These are phyloP conservation scores for Calameuta pallipes DNA, from an alignment of 2,888 invertebrate species.

Conservation along the genomic window DNA sequence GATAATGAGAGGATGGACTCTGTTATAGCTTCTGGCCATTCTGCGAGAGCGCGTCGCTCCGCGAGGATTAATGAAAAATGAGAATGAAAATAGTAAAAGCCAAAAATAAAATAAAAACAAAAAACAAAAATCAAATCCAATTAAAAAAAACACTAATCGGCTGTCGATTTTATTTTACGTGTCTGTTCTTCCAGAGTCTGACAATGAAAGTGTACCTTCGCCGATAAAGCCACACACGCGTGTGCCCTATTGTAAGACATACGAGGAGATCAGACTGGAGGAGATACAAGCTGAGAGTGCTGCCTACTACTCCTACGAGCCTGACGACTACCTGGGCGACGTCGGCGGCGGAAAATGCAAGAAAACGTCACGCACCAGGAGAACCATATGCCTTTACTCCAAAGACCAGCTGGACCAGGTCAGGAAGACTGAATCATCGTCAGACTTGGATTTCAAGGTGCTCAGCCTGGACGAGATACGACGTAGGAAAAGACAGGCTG, in stretches of 20 bases:
- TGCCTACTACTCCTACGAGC: constrained; percentile 77
- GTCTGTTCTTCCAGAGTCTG: constrained; percentile 80
- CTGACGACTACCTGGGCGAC: constrained; percentile 46
- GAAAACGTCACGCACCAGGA: constrained; percentile 8
- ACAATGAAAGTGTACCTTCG: constrained; percentile 78
- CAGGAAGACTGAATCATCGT: constrained; percentile 1
- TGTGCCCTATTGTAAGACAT: constrained; percentile 70
- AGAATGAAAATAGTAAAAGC: background rate
- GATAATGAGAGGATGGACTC: background rate
- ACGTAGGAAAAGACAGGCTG: constrained; percentile 34
- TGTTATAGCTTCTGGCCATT: background rate
- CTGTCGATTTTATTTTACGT: constrained; percentile 16
- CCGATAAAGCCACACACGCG: constrained; percentile 69
- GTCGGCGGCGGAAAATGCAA: constrained; percentile 7
- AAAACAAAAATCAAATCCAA: constrained; percentile 14
- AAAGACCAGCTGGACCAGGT: constrained; percentile 4
- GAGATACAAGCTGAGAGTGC: constrained; percentile 79
- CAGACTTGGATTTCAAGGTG: constrained; percentile 65
- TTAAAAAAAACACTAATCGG: constrained; percentile 25
- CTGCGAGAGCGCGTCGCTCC: too few species aligned
- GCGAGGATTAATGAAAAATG: too few species aligned
- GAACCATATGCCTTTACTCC: constrained; percentile 12
- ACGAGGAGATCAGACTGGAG: constrained; percentile 77
- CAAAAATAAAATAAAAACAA: constrained; percentile 22
- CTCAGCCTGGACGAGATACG: constrained; percentile 69